Base-by-base conservation (phyloP, 2,888 invertebrate genomes). In the Nemapogon koenigi region DNA sequence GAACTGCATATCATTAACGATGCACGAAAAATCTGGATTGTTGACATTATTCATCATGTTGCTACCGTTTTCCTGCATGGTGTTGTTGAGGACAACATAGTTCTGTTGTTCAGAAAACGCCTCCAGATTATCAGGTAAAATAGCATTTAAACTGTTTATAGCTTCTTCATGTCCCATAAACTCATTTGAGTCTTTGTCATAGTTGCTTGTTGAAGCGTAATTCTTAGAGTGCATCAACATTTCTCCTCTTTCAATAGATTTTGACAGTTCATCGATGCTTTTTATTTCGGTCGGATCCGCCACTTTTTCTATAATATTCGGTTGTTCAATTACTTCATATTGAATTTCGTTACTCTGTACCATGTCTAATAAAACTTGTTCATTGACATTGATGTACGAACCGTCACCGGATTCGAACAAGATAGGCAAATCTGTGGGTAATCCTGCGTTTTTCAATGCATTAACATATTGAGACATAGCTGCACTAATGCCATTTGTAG, bases 371-470 rank as follows among this genome's bases (percentile, higher is more conserved):
- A 86, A 63, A 17, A 85, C 82, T 59, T 85, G 85, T 55, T 85
- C 85, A 41, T 83, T 84, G 1, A 86, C 81, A 42, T 83, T 83
- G 1, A 85, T 82, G 49, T 83, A 84, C 18, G 83, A 83, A 1
- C 85, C 85, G 46, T 85, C 84, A 16, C 82, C 83, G 2, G 84
- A 84, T 55, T 85, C 84, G 45, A 84, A 83, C 46, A 86, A 79
- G 48, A 86, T 84, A 15, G 85, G 81, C 28, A 75, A 49, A 46
- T 75, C 75, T 10, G 76, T 79, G 2, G 72, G 76, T 17, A 72
- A 56, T 3, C 73, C 78, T 16, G 72, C 81, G 44, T 52, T 76
- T 52, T 80, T 80, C 31, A 70, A 57, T 2, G 69, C 80, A 43
- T 68, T 80, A n/a, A 72, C 80, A 43, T 70, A 81, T 55, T 78